Percentiles rank a stretch among this genome's conserved stretches.
Conservation (phyloP, 2,797 vertebrate genomes). For the Dermochelys coriacea region DNA sequence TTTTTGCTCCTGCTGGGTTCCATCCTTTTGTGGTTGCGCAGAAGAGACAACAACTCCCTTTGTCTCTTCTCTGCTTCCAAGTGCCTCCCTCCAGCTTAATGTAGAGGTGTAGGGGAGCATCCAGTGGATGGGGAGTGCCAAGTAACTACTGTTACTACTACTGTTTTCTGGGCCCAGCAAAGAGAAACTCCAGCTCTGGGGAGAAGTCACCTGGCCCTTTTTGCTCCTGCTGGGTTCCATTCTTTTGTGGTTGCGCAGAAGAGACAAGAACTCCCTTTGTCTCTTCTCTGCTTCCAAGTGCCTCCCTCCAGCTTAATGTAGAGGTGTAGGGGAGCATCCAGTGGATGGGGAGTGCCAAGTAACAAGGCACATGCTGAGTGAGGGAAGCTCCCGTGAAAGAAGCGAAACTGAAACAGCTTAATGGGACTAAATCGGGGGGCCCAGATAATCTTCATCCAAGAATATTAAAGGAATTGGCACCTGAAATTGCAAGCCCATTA, state of each 20-base stretch:
- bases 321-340: neutral
- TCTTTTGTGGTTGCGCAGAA: neutral
- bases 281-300: neutral
- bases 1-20: neutral
- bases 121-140: fast-evolving
- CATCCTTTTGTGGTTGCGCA: neutral
- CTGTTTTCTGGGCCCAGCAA: neutral
- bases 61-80: neutral
- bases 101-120: neutral
- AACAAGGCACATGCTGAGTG: neutral
- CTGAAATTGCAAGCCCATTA: no score
- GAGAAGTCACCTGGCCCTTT: neutral
- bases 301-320: neutral
- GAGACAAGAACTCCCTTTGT: neutral
- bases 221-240: neutral
- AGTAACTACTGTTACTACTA: no score
- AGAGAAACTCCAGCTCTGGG: neutral
- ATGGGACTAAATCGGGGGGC: no score
- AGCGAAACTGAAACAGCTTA: no score
- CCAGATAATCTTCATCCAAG: no score
- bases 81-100: neutral
- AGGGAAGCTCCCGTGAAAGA: neutral
- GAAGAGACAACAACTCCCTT: neutral
- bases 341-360: fast-evolving
- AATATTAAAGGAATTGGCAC: no score